These are phyloP conservation scores for Ceryle rudis DNA, from an alignment of 2,797 vertebrate genomes.

Conservation along the genomic window DNA sequence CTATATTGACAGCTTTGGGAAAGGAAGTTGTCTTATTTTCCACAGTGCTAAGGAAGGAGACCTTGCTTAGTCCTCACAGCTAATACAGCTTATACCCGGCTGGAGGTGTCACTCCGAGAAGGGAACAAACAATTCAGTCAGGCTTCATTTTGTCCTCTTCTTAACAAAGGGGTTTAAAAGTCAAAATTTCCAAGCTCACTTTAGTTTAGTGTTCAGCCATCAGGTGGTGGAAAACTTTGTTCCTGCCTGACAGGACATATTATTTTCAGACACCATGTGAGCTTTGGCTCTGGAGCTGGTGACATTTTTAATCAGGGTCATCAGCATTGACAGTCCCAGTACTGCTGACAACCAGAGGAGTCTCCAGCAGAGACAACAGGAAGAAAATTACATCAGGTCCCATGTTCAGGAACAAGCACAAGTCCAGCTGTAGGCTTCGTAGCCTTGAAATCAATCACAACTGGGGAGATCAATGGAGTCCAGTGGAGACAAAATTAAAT, in stretches of 20 bases:
- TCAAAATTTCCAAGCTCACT: neutral
- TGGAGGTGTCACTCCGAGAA: neutral
- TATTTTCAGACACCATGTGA: neutral
- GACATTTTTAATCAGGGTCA: slow-evolving; percentile 63
- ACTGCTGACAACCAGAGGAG: slow-evolving; percentile 27
- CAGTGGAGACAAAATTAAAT: slow-evolving; percentile 23
- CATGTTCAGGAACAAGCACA: neutral
- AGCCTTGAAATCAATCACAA: slow-evolving; percentile 12
- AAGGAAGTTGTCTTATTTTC: neutral
- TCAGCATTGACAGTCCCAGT: slow-evolving; percentile 35
- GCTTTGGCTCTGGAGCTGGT: neutral
- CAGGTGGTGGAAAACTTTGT: slow-evolving; percentile 14
- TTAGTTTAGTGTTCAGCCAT: neutral
- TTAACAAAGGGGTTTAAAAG: neutral
- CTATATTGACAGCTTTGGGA: neutral
- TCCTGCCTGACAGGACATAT: neutral
- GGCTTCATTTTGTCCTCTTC: neutral
- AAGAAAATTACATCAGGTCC: slow-evolving; percentile 36
- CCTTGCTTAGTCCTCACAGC: neutral
- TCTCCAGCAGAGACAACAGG: neutral
- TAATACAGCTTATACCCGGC: neutral
- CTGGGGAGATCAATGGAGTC: slow-evolving; percentile 23
- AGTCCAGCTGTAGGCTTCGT: neutral
- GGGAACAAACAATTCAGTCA: neutral
- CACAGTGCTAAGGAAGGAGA: neutral